These are phyloP conservation scores for Trogon surrucura DNA, from an alignment of 2,113 vertebrate species.

Conservation along the genomic window DNA sequence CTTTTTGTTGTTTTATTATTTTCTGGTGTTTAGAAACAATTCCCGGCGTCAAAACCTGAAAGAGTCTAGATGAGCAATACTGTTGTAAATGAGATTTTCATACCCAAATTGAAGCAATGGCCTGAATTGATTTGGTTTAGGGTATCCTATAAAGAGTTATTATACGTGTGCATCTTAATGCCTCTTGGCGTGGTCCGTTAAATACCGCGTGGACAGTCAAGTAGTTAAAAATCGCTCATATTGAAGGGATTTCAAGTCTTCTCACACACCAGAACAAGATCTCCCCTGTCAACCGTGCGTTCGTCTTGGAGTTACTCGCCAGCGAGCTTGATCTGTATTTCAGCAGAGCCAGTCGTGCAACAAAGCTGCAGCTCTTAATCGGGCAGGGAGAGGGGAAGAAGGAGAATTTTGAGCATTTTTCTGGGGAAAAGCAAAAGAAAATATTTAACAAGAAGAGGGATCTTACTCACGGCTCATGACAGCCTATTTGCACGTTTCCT, in stretches of 20 bases:
- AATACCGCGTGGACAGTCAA: not conserved
- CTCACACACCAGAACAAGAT: not conserved
- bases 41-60: not conserved
- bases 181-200: not conserved
- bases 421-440: not conserved
- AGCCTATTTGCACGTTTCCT: constrained; percentile 35
- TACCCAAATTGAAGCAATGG: not conserved
- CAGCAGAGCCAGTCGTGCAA: not conserved
- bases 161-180: rapidly evolving
- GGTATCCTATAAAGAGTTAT: not conserved
- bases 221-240: not conserved
- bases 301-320: not conserved
- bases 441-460: constrained; percentile 24
- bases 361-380: not conserved
- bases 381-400: not conserved
- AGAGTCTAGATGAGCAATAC: not conserved
- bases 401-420: constrained; percentile 7
- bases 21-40: constrained; percentile 22
- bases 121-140: not conserved
- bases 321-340: not conserved
- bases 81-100: not conserved
- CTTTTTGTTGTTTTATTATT: not conserved
- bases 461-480: constrained; percentile 21
- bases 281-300: not conserved
- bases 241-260: not conserved